Conservation (phyloP, 2,797 vertebrate genomes). For the Hapalemur alaotrensis region DNA sequence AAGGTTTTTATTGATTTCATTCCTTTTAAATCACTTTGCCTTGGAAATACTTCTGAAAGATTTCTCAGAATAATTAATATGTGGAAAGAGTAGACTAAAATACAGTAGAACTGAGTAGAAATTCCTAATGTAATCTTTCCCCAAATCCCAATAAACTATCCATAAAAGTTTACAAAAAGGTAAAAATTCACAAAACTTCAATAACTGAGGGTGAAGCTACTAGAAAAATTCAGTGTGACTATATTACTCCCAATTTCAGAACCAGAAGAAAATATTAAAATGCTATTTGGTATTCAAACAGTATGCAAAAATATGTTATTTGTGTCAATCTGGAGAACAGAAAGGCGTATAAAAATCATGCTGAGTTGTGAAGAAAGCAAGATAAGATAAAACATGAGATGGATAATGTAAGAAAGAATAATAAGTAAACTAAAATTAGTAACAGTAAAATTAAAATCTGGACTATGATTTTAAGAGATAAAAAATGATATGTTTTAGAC, state of each 20-base stretch:
- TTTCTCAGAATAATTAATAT: slow-evolving; percentile 33
- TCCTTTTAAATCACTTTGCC: slow-evolving; percentile 27
- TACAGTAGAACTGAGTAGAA: neutral
- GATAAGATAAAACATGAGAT: neutral
- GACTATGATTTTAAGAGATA: neutral
- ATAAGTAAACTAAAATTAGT: neutral
- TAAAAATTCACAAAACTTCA: neutral
- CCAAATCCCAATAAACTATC: neutral
- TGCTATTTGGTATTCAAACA: neutral
- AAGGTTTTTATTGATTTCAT: slow-evolving; percentile 22
- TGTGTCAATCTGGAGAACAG: neutral
- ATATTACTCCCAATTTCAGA: neutral
- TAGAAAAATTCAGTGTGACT: neutral
- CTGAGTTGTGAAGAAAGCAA: neutral
- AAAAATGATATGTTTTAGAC: neutral
- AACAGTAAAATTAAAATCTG: neutral
- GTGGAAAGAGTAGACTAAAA: neutral
- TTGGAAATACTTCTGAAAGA: slow-evolving; percentile 13
- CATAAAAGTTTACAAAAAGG: neutral
- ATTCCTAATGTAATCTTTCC: neutral
- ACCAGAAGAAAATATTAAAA: neutral
- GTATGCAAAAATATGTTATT: neutral
- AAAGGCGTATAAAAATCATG: neutral
- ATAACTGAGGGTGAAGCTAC: neutral
- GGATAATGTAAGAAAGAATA: neutral